A percentile compares a stretch with the other conserved stretches of the same genome.
Evolutionary conservation across 1,140 invertebrate genomes (phyloP).

Genomic region (Leptopilina clavipes): DNA sequence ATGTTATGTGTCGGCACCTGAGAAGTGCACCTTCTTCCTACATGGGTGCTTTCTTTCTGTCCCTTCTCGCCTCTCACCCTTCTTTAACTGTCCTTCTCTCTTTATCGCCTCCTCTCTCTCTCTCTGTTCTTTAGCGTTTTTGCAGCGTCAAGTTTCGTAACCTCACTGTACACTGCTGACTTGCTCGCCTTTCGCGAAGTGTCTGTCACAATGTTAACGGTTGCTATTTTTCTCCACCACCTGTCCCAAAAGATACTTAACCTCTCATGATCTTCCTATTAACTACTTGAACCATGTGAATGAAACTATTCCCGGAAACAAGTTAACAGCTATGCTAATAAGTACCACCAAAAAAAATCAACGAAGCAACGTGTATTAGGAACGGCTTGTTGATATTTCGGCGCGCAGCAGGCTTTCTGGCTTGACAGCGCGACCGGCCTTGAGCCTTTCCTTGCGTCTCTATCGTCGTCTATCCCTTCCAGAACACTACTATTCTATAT

Average conservation of each 20-base stretch:
- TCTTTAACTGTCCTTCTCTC: conserved; percentile 4
- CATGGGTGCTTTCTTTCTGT: conserved; percentile 37
- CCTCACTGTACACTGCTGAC: no score
- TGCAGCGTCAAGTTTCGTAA: conserved; percentile 26
- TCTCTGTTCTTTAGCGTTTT: not conserved
- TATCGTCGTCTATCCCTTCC: conserved; percentile 54
- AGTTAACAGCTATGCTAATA: not conserved
- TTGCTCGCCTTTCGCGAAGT: conserved; percentile 15
- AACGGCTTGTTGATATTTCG: conserved; percentile 70
- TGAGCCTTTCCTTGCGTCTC: conserved; percentile 60
- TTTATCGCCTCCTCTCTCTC: conserved; percentile 35
- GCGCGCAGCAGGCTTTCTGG: conserved; percentile 66
- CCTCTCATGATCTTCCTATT: not conserved
- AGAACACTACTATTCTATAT: conserved; percentile 42
- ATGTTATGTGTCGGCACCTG: not conserved
- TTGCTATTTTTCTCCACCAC: conserved; percentile 18
- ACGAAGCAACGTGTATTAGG: conserved; percentile 51
- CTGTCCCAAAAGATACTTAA: conserved; percentile 15
- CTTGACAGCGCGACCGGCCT: conserved; percentile 70
- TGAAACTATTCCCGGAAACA: not conserved
- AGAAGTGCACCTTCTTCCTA: conserved; percentile 23
- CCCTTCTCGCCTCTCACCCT: conserved; percentile 16
- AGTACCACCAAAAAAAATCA: conserved; percentile 41
- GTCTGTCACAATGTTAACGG: conserved; percentile 22
- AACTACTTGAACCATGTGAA: not conserved